phyloP scores from a whole-genome alignment of 2,888 invertebrate species.

The Polyommatus icarus region DNA sequence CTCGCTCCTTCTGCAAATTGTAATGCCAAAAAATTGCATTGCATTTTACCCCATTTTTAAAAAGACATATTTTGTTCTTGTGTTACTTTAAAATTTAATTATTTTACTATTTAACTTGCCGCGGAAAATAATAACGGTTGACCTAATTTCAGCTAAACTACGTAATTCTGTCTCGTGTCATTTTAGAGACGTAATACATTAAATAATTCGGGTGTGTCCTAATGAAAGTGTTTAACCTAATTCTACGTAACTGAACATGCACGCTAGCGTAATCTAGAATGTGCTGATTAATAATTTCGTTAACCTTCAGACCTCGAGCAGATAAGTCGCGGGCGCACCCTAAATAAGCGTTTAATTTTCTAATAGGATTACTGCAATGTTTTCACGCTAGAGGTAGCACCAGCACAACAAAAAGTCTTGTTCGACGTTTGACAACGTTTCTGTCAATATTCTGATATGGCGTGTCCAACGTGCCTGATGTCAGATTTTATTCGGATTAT shows the following conservation, averaged over 20 bases:
- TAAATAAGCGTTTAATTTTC: neutral
- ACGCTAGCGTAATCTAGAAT: slow-evolving; percentile 10
- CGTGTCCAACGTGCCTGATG: too few relatives aligned
- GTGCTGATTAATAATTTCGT: neutral
- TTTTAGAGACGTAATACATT: slow-evolving; percentile 22
- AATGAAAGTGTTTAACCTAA: slow-evolving; percentile 27
- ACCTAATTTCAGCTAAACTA: neutral
- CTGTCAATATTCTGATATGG: too few relatives aligned
- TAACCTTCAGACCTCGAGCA: slow-evolving; percentile 5
- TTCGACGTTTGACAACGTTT: too few relatives aligned
- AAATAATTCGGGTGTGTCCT: slow-evolving; percentile 25
- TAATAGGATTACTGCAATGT: too few relatives aligned
- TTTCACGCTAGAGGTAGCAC: too few relatives aligned
- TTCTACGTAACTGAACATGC: slow-evolving; percentile 24
- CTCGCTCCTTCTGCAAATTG: too few relatives aligned
- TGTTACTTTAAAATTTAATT: neutral
- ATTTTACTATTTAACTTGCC: neutral
- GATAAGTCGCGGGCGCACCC: neutral
- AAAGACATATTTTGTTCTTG: too few relatives aligned
- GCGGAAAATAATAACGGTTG: neutral
- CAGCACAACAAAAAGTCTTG: too few relatives aligned
- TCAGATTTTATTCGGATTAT: too few relatives aligned
- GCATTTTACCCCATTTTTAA: too few relatives aligned
- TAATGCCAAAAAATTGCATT: too few relatives aligned
- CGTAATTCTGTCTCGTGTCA: slow-evolving; percentile 4